Evolutionary conservation across 1,140 invertebrate genomes (phyloP), one percentile per base, ranked within the genome.

Genomic region (Lepidotrigona ventralis): DNA sequence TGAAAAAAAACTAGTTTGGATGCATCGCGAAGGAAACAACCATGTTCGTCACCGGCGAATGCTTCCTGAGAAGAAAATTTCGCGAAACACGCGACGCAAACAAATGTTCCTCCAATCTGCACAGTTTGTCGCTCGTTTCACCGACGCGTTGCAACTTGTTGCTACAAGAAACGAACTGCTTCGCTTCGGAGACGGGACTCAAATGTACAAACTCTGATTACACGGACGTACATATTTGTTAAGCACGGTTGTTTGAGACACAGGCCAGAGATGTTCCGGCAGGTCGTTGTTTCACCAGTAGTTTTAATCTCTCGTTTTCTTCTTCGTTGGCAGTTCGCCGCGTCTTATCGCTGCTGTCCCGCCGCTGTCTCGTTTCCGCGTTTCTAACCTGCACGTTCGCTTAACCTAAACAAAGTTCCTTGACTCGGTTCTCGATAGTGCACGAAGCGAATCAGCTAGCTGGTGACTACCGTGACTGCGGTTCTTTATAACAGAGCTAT

Each of bases 401-500:
- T 12, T 29, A 60, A 51, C 64, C 63, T 58, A 86, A n/a, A 88
- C 86, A 76, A 70, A 66, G 63, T 66, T 82, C 72, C 85, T 86
- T 78, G 85, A 89, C 79, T 46, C 39, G 33, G 75, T 60, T 17
- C 46, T 83, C 66, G 72, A 88, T 88, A 84, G 87, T 88, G 83
- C 83, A 87, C 54, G 77, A 70, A 58, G 21, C 2, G 76, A 76
- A 72, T 58, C 54, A 75, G 70, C 70, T 39, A 73, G 69, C 68
- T 60, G 72, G 17, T 14, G 68, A 54, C 56, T 69, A 39, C 53
- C 79, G 79, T 90, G 83, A 88, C 85, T 79, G 58, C 68, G 69
- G 66, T 83, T 79, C 83, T 87, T 85, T 71, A 83, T 86, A 86
- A 90, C 82, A 84, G 71, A 75, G 46, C 72, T 66, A 53, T 69